These are phyloP conservation scores for Pachymerium ferrugineum DNA, from an alignment of 2,888 invertebrate species.

Conservation along the genomic window DNA sequence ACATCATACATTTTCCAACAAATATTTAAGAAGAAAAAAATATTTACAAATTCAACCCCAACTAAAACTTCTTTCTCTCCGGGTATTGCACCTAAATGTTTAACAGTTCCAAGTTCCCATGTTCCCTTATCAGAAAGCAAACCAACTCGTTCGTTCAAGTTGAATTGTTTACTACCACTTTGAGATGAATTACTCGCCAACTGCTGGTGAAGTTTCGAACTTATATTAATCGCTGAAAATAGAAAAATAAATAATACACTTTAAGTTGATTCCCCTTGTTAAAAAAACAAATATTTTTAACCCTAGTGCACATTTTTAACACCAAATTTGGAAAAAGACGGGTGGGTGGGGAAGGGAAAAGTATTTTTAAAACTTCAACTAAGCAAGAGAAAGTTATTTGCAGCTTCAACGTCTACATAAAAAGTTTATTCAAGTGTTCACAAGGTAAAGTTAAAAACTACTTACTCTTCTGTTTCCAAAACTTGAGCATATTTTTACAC, in stretches of 20 bases:
- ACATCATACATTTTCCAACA: slow-evolving; percentile 39
- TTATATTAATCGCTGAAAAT: slow-evolving; percentile 10
- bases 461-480: slow-evolving; percentile 30
- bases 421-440: neutral
- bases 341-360: neutral
- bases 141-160: slow-evolving; percentile 51
- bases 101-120: slow-evolving; percentile 52
- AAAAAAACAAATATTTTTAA: neutral
- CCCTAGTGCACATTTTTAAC: too few species aligned
- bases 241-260: neutral
- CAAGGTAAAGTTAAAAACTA: neutral
- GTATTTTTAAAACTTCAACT: neutral
- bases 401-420: neutral
- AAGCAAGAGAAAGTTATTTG: neutral
- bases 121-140: slow-evolving; percentile 52
- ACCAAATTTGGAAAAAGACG: slow-evolving; percentile 16
- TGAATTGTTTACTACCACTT: slow-evolving; percentile 39
- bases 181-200: neutral
- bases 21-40: neutral
- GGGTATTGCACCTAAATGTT: slow-evolving; percentile 53
- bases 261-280: too few species aligned
- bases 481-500: slow-evolving; percentile 25
- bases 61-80: slow-evolving; percentile 50
- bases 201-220: slow-evolving; percentile 23
- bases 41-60: slow-evolving; percentile 55